phyloP scores from a whole-genome alignment of 2,888 invertebrate species.

The Alviniconcha strummeri region DNA sequence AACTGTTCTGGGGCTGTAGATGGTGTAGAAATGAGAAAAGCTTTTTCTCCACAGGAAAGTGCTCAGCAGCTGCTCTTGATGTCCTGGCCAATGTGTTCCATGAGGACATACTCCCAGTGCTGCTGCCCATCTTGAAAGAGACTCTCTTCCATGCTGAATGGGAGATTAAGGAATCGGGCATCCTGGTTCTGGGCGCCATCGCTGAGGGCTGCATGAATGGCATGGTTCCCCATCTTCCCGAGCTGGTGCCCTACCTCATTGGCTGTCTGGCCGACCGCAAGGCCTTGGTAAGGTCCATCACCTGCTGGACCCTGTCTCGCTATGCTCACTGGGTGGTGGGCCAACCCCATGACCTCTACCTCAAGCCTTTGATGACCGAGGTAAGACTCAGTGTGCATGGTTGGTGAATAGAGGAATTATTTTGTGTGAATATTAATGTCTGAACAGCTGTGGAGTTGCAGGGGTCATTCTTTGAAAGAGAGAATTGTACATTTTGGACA shows the following conservation, averaged over 20 bases:
- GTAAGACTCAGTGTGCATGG: conserved; percentile 72
- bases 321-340: conserved; percentile 99
- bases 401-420: too few species aligned
- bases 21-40: too few species aligned
- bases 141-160: conserved; percentile 96
- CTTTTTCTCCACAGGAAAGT: conserved; percentile 81
- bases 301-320: conserved; percentile 98
- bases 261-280: conserved; percentile 94
- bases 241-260: conserved; percentile 96
- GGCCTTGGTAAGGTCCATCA: conserved; percentile 96
- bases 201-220: conserved; percentile 94
- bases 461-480: too few species aligned
- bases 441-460: too few species aligned
- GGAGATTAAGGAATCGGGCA: conserved; percentile 96
- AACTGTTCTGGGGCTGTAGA: too few species aligned
- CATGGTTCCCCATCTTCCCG: conserved; percentile 96
- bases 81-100: conserved; percentile 97
- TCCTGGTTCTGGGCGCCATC: conserved; percentile 93
- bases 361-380: conserved; percentile 96
- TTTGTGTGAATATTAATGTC: too few species aligned
- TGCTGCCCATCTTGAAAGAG: conserved; percentile 96
- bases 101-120: conserved; percentile 92
- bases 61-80: conserved; percentile 98
- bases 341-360: conserved; percentile 93
- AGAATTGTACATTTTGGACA: too few species aligned